Evolutionary conservation across 2,797 vertebrate genomes (phyloP).

Genomic region (Pteronotus mesoamericanus): DNA sequence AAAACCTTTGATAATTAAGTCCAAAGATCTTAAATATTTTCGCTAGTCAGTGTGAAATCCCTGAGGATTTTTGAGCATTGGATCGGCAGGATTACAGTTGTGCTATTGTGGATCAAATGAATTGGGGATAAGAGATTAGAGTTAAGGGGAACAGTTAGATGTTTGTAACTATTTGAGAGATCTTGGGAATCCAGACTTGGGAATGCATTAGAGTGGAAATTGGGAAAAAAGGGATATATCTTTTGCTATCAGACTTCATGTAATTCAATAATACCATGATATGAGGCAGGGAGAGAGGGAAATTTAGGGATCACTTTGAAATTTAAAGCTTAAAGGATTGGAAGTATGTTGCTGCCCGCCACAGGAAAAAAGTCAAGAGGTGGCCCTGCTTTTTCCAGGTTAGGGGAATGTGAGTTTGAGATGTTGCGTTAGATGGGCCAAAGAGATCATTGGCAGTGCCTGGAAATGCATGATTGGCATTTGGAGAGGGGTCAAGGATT

Average conservation of each 20-base stretch:
- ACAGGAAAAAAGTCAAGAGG: not conserved
- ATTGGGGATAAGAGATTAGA: not conserved
- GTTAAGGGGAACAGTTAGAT: not conserved
- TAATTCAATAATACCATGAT: not conserved
- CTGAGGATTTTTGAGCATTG: not conserved
- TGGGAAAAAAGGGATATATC: not conserved
- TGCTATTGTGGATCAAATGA: not conserved
- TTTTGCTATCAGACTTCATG: not conserved
- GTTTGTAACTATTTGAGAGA: not conserved
- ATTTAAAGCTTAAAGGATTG: not conserved
- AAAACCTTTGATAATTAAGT: slow-evolving; percentile 2
- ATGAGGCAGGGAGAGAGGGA: not conserved
- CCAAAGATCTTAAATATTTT: not conserved
- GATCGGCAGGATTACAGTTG: not conserved
- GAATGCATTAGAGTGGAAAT: not conserved
- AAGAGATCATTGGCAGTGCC: not conserved
- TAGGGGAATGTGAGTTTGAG: not conserved
- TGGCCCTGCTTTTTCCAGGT: not conserved
- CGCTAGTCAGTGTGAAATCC: not conserved
- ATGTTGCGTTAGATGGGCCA: not conserved
- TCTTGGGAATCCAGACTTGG: not conserved
- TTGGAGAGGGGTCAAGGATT: not conserved
- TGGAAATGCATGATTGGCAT: not conserved
- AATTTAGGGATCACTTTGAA: not conserved
- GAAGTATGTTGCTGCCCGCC: not conserved